Conservation (phyloP, 2,113 vertebrate genomes). For the Nesoenas mayeri region DNA sequence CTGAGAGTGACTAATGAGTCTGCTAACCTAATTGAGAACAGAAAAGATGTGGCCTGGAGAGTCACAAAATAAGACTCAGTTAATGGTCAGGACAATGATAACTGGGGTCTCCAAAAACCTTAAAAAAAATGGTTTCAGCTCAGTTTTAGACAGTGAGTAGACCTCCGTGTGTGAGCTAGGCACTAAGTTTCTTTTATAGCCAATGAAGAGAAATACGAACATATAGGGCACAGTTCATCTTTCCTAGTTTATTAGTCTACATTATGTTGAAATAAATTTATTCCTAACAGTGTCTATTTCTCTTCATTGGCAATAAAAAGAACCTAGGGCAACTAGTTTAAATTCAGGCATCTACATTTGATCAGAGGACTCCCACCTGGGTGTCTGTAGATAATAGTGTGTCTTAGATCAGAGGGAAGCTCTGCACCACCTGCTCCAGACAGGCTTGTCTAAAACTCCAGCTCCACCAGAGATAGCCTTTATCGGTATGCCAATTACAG, state of each 20-base stretch:
- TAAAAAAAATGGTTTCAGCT: not conserved
- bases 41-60: not conserved
- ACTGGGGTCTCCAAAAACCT: not conserved
- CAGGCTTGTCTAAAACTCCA: constrained; percentile 6
- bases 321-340: constrained; percentile 35
- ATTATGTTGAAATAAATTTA: constrained; percentile 15
- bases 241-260: constrained; percentile 38
- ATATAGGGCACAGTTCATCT: not conserved
- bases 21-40: not conserved
- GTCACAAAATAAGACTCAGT: not conserved
- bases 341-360: constrained; percentile 39
- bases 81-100: not conserved
- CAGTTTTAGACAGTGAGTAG: not conserved
- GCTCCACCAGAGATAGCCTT: not conserved
- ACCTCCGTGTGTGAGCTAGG: not conserved
- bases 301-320: constrained; percentile 10
- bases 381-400: constrained; percentile 47
- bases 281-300: constrained; percentile 1
- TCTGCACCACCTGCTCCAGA: constrained; percentile 37
- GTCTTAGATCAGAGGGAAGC: constrained; percentile 29
- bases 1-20: not conserved
- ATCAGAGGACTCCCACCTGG: constrained; percentile 44
- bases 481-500: not conserved
- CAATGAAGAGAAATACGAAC: not conserved
- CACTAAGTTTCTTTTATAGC: not conserved